Conservation (phyloP, 1,140 invertebrate species). For the Neelides sp. region DNA sequence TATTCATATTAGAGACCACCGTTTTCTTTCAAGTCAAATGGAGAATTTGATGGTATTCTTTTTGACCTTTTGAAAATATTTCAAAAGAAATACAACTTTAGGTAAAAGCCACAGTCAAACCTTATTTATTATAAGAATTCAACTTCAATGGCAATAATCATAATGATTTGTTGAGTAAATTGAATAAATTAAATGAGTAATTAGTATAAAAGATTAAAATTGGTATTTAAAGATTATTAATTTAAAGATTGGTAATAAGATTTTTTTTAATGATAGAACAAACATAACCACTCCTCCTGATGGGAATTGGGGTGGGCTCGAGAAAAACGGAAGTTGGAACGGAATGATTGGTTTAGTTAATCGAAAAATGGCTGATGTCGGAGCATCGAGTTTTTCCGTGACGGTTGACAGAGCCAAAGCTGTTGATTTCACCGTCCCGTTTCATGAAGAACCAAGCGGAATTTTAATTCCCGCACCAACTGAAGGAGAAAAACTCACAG, state of each 20-base stretch:
- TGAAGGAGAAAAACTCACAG: slow-evolving; percentile 31
- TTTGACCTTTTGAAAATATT: slow-evolving; percentile 34
- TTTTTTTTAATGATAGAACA: background rate
- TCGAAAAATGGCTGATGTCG: slow-evolving; percentile 37
- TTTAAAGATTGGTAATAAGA: background rate
- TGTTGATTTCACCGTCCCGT: slow-evolving; percentile 38
- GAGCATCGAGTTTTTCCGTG: slow-evolving; percentile 38
- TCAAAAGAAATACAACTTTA: slow-evolving; percentile 33
- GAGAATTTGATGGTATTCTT: slow-evolving; percentile 9
- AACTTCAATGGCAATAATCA: no score
- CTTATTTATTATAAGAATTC: no score
- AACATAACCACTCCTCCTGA: slow-evolving; percentile 24
- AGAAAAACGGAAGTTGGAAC: slow-evolving; percentile 35
- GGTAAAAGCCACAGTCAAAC: no score
- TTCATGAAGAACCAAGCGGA: slow-evolving; percentile 33
- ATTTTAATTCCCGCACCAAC: slow-evolving; percentile 33
- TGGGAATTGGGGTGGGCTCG: slow-evolving; percentile 34
- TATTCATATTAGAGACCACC: background rate
- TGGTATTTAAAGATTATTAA: background rate
- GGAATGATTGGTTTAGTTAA: slow-evolving; percentile 37
- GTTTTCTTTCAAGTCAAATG: background rate
- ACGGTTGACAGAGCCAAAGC: slow-evolving; percentile 36
- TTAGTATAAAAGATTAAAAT: background rate
- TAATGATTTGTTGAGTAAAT: slow-evolving; percentile 5
- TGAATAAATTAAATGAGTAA: background rate